Conservation (phyloP, 2,888 invertebrate genomes). For the Chymomyza amoena region DNA sequence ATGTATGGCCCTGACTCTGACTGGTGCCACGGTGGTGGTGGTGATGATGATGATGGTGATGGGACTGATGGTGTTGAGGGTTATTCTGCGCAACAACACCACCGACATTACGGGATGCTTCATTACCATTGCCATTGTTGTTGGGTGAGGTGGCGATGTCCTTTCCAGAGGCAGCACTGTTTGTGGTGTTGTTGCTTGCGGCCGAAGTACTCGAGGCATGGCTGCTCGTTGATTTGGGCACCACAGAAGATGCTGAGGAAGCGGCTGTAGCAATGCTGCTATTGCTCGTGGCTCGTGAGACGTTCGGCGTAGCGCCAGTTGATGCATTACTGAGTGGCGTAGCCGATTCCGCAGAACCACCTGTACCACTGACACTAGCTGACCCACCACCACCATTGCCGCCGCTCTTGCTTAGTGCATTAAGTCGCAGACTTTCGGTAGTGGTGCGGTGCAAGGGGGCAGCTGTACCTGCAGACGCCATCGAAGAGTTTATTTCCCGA, state of each 20-base stretch:
- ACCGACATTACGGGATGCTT: conserved; percentile 28
- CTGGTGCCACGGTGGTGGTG: conserved; percentile 42
- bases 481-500: conserved; percentile 22
- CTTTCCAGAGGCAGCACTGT: conserved; percentile 49
- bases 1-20: conserved; percentile 63
- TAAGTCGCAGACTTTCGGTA: conserved; percentile 85
- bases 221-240: conserved; percentile 48
- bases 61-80: conserved; percentile 47
- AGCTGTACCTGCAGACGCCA: conserved; percentile 23
- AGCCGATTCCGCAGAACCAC: conserved; percentile 6
- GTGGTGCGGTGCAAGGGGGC: conserved; percentile 84
- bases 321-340: not conserved
- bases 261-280: conserved; percentile 45
- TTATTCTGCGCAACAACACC: conserved; percentile 36
- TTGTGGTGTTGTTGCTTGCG: conserved; percentile 32
- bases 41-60: conserved; percentile 54
- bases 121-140: conserved; percentile 50
- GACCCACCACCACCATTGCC: conserved; percentile 19
- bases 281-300: conserved; percentile 63
- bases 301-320: conserved; percentile 28
- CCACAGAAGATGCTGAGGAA: conserved; percentile 52
- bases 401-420: conserved; percentile 49
- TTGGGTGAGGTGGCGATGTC: conserved; percentile 73
- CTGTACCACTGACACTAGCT: conserved; percentile 20
- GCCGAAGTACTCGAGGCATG: conserved; percentile 20